These are phyloP conservation scores for Liolophura sinensis DNA, from an alignment of 1,140 invertebrate genomes.

Conservation along the genomic window DNA sequence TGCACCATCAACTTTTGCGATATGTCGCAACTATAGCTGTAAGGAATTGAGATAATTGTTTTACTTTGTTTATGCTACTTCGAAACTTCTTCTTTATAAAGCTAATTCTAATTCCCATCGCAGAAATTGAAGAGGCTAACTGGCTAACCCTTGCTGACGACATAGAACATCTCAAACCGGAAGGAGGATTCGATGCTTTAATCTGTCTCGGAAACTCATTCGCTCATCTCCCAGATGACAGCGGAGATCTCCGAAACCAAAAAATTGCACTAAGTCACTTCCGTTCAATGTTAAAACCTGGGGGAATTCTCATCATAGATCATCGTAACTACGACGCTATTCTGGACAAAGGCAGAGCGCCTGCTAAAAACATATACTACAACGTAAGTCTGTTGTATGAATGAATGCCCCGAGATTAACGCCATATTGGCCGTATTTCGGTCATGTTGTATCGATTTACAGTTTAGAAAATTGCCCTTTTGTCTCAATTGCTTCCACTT, in stretches of 20 bases:
- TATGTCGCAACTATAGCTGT: too few species aligned
- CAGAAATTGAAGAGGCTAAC: constrained; percentile 60
- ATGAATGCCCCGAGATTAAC: not conserved
- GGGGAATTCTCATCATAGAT: constrained; percentile 82
- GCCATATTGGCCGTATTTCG: not conserved
- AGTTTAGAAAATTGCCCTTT: too few species aligned
- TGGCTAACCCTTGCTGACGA: constrained; percentile 65
- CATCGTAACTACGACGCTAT: constrained; percentile 87
- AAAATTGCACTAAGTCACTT: constrained; percentile 77
- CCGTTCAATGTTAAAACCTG: constrained; percentile 77
- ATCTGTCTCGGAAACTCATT: constrained; percentile 89
- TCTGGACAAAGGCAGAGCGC: constrained; percentile 72
- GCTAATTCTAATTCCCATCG: constrained; percentile 1
- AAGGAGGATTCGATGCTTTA: constrained; percentile 59
- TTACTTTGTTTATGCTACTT: too few species aligned
- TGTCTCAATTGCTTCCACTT: not conserved
- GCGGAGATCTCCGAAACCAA: constrained; percentile 77
- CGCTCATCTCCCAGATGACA: constrained; percentile 79
- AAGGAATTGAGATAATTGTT: too few species aligned
- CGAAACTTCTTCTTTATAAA: too few species aligned
- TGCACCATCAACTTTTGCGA: too few species aligned
- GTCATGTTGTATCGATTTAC: not conserved
- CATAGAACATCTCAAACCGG: constrained; percentile 39
- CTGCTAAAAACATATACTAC: constrained; percentile 82
- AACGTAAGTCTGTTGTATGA: constrained; percentile 69